Percentiles rank a stretch among this genome's conserved stretches.
These are phyloP conservation scores for Morpho deidamia DNA, from an alignment of 2,888 invertebrate genomes.

Conservation along the genomic window DNA sequence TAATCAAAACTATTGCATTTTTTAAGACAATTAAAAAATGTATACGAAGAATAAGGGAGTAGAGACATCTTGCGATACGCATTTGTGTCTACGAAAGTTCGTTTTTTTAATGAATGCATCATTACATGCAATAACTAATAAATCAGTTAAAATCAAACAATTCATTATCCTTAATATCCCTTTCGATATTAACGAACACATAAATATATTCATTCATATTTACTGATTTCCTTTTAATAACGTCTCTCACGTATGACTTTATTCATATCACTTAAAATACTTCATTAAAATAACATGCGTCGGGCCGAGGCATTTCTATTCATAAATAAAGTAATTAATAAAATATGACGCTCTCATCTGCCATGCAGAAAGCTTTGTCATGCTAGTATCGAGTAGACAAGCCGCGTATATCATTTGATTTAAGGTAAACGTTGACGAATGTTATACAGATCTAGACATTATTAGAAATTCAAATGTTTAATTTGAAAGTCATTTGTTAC, in stretches of 20 bases:
- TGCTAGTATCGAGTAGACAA: slow-evolving; percentile 60
- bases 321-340: slow-evolving; percentile 61
- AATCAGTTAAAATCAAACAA: too few species aligned
- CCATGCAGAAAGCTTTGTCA: slow-evolving; percentile 77
- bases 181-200: slow-evolving; percentile 9
- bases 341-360: slow-evolving; percentile 69
- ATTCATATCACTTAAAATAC: slow-evolving; percentile 46
- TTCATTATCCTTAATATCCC: slow-evolving; percentile 13
- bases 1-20: slow-evolving; percentile 5
- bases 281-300: slow-evolving; percentile 66
- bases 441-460: neutral
- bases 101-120: slow-evolving; percentile 46
- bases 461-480: neutral
- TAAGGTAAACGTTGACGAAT: neutral
- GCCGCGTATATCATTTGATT: slow-evolving; percentile 25
- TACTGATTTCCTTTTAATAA: slow-evolving; percentile 6
- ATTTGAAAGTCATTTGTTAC: neutral
- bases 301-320: slow-evolving; percentile 74
- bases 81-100: slow-evolving; percentile 56
- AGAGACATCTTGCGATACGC: slow-evolving; percentile 34
- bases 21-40: neutral
- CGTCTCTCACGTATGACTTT: slow-evolving; percentile 24
- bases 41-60: slow-evolving; percentile 1
- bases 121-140: slow-evolving; percentile 66
- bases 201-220: slow-evolving; percentile 8